phyloP scores from a whole-genome alignment of 1,140 invertebrate genomes.

The Wasmannia auropunctata region DNA sequence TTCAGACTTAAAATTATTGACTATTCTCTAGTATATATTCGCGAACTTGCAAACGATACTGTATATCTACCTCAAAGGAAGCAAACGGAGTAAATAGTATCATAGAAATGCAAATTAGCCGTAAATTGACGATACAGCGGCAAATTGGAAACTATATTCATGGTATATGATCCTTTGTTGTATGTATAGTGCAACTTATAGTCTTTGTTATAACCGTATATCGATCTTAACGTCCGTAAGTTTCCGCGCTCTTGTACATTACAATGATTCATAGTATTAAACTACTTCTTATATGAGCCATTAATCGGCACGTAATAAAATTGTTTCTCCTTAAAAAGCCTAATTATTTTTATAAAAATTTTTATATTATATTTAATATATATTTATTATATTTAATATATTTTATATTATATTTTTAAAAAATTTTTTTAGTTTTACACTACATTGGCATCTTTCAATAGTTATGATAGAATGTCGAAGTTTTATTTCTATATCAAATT shows the following conservation, averaged over 20 bases:
- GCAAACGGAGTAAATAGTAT: background rate
- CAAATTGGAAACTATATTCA: constrained; percentile 7
- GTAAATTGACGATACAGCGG: constrained; percentile 2
- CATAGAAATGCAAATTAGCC: constrained; percentile 29
- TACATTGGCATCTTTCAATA: background rate
- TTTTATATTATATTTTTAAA: no score
- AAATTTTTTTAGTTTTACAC: background rate
- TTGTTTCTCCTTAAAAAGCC: background rate
- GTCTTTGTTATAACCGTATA: background rate
- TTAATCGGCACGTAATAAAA: background rate
- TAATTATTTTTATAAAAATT: background rate
- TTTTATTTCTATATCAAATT: constrained; percentile 1
- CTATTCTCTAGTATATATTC: background rate
- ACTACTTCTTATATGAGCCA: background rate
- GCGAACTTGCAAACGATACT: background rate
- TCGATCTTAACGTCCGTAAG: background rate
- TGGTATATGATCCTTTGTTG: background rate
- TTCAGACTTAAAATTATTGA: background rate
- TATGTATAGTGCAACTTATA: background rate
- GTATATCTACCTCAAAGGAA: background rate
- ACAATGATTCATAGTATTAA: background rate
- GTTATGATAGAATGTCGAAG: background rate
- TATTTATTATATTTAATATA: no score
- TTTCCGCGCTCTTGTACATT: background rate
- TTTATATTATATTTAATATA: no score